Evolutionary conservation across 2,797 vertebrate genomes (phyloP).

Genomic region (Monodelphis domestica): DNA sequence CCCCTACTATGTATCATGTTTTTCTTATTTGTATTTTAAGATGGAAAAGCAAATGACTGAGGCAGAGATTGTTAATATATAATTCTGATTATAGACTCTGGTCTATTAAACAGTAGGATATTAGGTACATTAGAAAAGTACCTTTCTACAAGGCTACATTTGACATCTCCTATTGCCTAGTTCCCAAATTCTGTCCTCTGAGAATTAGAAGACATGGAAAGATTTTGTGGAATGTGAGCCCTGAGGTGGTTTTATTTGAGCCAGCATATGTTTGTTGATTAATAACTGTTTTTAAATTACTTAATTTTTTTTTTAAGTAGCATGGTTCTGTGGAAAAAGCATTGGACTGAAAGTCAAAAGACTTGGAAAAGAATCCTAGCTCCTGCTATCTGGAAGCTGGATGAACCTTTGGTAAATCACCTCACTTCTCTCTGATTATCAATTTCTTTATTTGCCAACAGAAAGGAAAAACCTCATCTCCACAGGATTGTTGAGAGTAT

Average conservation of each 20-base stretch:
- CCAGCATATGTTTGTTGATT: slow-evolving; percentile 31
- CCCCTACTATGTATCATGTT: neutral
- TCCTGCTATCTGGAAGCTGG: neutral
- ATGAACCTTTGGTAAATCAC: neutral
- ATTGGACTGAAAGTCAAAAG: neutral
- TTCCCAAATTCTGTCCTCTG: neutral
- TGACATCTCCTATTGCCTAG: neutral
- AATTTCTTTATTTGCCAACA: neutral
- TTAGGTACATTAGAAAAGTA: neutral
- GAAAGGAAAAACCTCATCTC: neutral
- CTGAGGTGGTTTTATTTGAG: neutral
- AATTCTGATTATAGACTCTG: neutral
- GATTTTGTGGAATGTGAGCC: slow-evolving; percentile 13
- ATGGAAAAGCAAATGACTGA: slow-evolving; percentile 1
- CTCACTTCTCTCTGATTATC: neutral
- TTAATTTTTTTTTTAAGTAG: slow-evolving; percentile 40
- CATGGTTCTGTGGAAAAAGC: neutral
- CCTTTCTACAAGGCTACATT: slow-evolving; percentile 15
- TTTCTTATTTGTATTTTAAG: neutral
- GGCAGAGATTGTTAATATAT: neutral
- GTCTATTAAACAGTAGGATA: neutral
- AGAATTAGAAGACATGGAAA: neutral
- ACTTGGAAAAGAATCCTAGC: neutral
- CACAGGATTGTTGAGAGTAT: neutral
- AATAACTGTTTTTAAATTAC: slow-evolving; percentile 19